Evolutionary conservation across 2,888 invertebrate species (phyloP), one percentile per base, ranked within the genome.

Genomic region (Macrosoma leucophasiata): DNA sequence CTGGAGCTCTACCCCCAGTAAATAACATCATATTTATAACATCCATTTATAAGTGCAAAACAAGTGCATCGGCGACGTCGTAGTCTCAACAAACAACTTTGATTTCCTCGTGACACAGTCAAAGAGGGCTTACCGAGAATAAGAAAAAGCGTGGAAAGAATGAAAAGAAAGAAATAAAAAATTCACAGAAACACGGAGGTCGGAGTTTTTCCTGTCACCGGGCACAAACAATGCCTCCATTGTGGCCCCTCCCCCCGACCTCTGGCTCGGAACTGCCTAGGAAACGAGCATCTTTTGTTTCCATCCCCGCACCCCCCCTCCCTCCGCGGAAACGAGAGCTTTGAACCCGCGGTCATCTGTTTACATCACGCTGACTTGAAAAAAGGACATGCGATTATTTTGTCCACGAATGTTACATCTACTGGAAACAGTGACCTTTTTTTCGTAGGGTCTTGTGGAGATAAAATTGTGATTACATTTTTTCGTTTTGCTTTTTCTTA

Each of bases 161-260:
- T 47, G 63, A 47, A 71, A 72, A 65, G 67, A 70, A 62, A 72
- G 62, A 66, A 77, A 79, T 77, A 81, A 82, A 82, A 81, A 81
- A 78, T 75, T 76, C 77, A 78, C 71, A 77, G 79, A 76, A 79
- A 79, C 79, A 81, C 77, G 74, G 82, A 78, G 82, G 82, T 82
- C 71, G 81, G 77, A 79, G 84, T 81, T 84, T 84, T 82, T 82
- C 82, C 82, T 79, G 82, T 81, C 82, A 81, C 79, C 79, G 81
- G 74, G 74, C 72, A 81, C 78, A 82, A 82, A 84, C 84, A 84
- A 84, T 82, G 72, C 66, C 62, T 67, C 74, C 55, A 81, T 79
- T 81, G 81, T 84, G 63, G 62, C 54, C 33, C 46, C 50, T 44
- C 42, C 44, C 50, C 52, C 48, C 48, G 46, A 49, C 63, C 60